Evolutionary conservation across 1,140 invertebrate genomes (phyloP), one percentile per base, ranked within the genome.

Genomic region (Psilanteris sp.): DNA sequence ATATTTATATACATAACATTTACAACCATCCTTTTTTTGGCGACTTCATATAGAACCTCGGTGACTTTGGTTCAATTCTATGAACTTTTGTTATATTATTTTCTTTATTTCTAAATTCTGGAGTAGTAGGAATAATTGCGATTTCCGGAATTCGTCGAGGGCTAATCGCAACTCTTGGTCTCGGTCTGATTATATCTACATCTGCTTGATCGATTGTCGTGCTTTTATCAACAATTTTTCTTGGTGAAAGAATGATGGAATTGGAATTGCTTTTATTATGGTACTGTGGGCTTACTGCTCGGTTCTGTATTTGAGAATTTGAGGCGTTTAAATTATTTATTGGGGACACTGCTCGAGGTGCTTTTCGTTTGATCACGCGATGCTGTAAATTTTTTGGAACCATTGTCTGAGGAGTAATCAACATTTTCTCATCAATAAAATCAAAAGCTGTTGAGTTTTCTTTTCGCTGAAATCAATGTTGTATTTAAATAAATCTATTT

Each of bases 81-180:
- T 79, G 44, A 1, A 80, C 36, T 31, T 73, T 79, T n/a, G 67
- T 41, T 5, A 57, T 46, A 9, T 72, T 72, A 9, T 71, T 26
- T 10, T 68, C 75, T 4, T 9, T 10, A 10, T n/a, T 3, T 10
- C 29, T 77, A 0, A 20, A 32, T 1, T 61, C 72, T 1, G 78
- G 73, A 3, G 74, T 77, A 0, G 24, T 36, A 3, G 74, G 59
- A 2, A 46, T 75, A 11, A 81, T 34, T 0, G 74, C 15, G 4
- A 82, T 67, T 5, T 80, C 46, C n/a, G 70, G 54, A 16, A 78
- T 15, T 41, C 62, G 32, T 34, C 59, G 61, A 1, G 81, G 78
- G 18, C 81, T 83, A 3, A 36, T 20, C 2, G 43, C 27, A 31
- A 36, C 15, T 48, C 50, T 79, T 0, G 79, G 43, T 29, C 81